Evolutionary conservation across 1,140 invertebrate genomes (phyloP).

Genomic region (Bombus consobrinus): DNA sequence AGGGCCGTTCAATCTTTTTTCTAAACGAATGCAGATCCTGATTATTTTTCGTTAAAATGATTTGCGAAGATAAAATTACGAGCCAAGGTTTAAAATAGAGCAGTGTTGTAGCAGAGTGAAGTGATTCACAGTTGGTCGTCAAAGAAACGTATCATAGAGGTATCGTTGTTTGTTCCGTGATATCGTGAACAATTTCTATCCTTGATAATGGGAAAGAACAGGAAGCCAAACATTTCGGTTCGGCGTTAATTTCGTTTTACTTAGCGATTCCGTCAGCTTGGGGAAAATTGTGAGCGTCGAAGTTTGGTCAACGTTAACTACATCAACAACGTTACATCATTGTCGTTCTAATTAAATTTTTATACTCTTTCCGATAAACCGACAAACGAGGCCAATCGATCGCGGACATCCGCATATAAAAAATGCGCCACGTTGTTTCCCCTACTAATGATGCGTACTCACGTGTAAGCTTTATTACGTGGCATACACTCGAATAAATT

Average conservation of each 20-base stretch:
- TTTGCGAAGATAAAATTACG: background rate
- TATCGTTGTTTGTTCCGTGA: background rate
- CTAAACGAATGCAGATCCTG: background rate
- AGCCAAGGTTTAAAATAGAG: background rate
- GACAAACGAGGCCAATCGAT: constrained; percentile 67
- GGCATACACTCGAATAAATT: constrained; percentile 57
- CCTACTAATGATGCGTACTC: constrained; percentile 60
- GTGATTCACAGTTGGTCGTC: background rate
- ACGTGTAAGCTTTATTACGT: constrained; percentile 57
- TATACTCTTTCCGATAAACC: constrained; percentile 46
- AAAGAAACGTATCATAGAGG: background rate
- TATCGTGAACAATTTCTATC: background rate
- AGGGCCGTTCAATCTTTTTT: no score
- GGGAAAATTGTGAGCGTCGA: background rate
- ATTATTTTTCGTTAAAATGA: background rate
- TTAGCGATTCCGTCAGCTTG: background rate
- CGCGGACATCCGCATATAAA: constrained; percentile 57
- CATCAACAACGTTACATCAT: constrained; percentile 38
- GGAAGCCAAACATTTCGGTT: background rate
- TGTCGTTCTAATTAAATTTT: constrained; percentile 61
- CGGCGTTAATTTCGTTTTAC: constrained; percentile 23
- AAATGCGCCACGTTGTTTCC: constrained; percentile 57
- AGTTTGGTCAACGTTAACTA: background rate
- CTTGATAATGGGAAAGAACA: constrained; percentile 8
- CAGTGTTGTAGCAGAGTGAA: background rate